Base-by-base conservation (phyloP, 2,888 invertebrate species). In the Drosophila setosimentum region DNA sequence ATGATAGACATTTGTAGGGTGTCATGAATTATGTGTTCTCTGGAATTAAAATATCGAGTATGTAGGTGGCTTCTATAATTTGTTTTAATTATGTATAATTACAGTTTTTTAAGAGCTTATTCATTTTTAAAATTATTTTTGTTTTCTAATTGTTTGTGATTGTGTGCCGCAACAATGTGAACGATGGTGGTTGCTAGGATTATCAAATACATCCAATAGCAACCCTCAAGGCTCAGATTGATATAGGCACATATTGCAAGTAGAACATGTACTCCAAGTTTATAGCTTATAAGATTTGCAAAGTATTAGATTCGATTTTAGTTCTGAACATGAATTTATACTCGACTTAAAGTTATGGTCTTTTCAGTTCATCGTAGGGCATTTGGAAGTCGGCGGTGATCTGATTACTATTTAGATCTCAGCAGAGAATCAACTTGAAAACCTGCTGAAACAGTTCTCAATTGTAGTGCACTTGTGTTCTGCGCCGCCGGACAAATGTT, bases 391-490 rank as follows among this genome's bases (percentile, higher is more conserved):
- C 66, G 68, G 7, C 30, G 29, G 51, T n/a, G 16, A 18, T 30
- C 57, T 24, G 21, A 7, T 45, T 4, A 27, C 29, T 27, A 50
- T 50, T 48, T 18, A 29, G 11, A 59, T 24, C 30, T 29, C 54
- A 74, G 57, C 37, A 55, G 50, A 45, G 33, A 42, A 49, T 32
- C 63, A 62, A 59, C 55, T 78, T 55, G 66, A 65, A 71, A 58
- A 61, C 62, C 67, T 76, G 80, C 65, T 63, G 49, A 65, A 74
- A 68, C 65, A 77, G 59, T 65, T 82, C 71, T 68, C 77, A 83
- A 83, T 83, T 82, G 78, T 68, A 73, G 68, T 74, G 78, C 83
- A 84, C 84, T 84, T 86, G 84, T 83, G 68, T 53, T 57, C 66
- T 60, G 78, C 78, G 68, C 78, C 78, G 70, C 61, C 76, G 79